A percentile compares a stretch with the other conserved stretches of the same genome.
Conservation (phyloP, 2,797 vertebrate genomes). For the Centroberyx gerrardi region DNA sequence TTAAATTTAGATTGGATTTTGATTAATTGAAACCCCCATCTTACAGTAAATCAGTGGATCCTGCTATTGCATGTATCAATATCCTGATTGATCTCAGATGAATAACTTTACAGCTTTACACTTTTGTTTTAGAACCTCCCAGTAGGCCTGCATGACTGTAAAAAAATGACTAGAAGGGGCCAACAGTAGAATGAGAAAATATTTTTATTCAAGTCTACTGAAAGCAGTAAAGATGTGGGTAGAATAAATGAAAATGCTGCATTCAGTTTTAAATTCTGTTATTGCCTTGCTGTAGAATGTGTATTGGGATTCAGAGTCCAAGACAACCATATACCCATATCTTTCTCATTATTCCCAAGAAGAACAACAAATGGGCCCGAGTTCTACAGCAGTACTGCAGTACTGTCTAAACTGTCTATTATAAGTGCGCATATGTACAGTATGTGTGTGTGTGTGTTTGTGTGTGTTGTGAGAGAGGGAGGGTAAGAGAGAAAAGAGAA, state of each 20-base stretch:
- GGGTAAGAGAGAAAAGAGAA: background rate
- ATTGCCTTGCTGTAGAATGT: too few species aligned
- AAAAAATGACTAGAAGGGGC: background rate
- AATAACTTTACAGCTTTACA: too few species aligned
- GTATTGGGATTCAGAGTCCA: background rate
- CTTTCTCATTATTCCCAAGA: background rate
- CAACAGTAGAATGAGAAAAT: background rate
- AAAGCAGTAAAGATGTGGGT: background rate
- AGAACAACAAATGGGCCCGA: conserved; percentile 11
- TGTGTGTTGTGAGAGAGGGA: too few species aligned
- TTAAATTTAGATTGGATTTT: background rate
- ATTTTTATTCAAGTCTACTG: background rate
- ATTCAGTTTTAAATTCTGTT: too few species aligned
- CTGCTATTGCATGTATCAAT: background rate
- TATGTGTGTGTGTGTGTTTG: background rate
- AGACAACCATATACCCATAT: background rate
- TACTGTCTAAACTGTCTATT: background rate
- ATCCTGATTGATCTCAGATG: background rate
- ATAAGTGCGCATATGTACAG: background rate
- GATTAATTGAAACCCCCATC: background rate
- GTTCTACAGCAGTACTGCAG: background rate
- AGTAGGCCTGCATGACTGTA: background rate
- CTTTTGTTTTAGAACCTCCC: background rate
- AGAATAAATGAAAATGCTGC: too few species aligned
- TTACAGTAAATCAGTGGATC: background rate